phyloP scores from a whole-genome alignment of 2,888 invertebrate species.

The Aphodius granarius region DNA sequence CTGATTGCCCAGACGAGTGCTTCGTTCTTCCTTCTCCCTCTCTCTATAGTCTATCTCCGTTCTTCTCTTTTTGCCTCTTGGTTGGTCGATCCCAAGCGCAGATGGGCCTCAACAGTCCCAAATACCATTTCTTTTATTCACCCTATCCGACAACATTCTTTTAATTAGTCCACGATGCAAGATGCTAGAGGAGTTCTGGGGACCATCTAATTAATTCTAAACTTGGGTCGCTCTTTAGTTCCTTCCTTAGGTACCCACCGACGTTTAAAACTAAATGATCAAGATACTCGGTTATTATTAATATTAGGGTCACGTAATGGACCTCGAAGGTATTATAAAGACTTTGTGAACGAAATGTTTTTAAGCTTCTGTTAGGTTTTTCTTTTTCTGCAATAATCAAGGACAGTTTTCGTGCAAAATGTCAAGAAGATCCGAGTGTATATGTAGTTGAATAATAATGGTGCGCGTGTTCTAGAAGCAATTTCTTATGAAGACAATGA shows the following conservation, averaged over 20 bases:
- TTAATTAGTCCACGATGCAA: not conserved
- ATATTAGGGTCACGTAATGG: not conserved
- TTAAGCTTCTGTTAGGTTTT: not conserved
- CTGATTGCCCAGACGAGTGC: conserved; percentile 20
- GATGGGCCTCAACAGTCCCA: not conserved
- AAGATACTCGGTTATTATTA: not conserved
- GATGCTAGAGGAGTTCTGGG: not conserved
- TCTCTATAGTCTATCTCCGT: not conserved
- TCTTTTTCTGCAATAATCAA: too few relatives aligned
- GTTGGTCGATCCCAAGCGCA: too few relatives aligned
- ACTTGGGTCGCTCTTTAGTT: not conserved
- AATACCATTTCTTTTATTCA: not conserved
- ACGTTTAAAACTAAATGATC: not conserved
- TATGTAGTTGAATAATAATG: too few relatives aligned
- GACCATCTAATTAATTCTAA: not conserved
- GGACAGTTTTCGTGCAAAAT: too few relatives aligned
- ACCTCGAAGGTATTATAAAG: not conserved
- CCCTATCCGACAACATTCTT: not conserved
- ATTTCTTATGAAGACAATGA: too few relatives aligned
- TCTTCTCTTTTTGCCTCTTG: too few relatives aligned
- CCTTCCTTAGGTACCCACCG: not conserved
- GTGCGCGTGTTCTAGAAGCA: too few relatives aligned
- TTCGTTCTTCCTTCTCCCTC: not conserved
- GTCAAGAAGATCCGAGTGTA: too few relatives aligned
- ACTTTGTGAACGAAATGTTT: not conserved